These are phyloP conservation scores for Thomomys bottae DNA, from an alignment of 2,113 vertebrate species.

Conservation along the genomic window DNA sequence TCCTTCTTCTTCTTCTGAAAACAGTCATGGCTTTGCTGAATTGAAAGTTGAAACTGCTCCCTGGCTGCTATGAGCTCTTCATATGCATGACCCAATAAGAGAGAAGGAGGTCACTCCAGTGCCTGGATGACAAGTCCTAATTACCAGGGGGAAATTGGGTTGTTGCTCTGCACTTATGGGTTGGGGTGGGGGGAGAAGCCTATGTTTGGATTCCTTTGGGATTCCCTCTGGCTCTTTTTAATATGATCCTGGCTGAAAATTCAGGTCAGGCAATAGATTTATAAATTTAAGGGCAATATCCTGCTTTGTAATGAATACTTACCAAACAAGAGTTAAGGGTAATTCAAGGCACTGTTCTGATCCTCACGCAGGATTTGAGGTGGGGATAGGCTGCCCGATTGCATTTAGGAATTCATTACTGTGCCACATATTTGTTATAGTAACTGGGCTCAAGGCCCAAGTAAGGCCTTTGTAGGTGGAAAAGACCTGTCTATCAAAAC, in stretches of 20 bases:
- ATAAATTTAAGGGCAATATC: neutral
- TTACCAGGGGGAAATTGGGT: neutral
- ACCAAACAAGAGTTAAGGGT: neutral
- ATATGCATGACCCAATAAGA: neutral
- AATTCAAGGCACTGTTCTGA: neutral
- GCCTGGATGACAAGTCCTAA: neutral
- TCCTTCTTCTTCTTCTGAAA: neutral
- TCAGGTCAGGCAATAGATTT: neutral
- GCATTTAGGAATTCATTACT: neutral
- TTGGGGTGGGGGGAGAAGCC: neutral
- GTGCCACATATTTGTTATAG: neutral
- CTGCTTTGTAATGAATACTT: constrained; percentile 11
- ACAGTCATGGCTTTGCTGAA: neutral
- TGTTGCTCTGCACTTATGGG: neutral
- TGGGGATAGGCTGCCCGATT: neutral
- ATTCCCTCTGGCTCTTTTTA: neutral
- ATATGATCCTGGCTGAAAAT: neutral
- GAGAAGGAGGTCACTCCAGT: neutral
- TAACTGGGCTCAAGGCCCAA: neutral
- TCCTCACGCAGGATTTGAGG: neutral
- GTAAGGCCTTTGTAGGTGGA: neutral
- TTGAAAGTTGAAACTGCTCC: neutral
- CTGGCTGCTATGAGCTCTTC: neutral
- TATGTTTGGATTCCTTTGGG: neutral
- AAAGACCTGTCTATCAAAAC: neutral